Conservation (phyloP, 1,140 invertebrate species). For the Lineus longissimus region DNA sequence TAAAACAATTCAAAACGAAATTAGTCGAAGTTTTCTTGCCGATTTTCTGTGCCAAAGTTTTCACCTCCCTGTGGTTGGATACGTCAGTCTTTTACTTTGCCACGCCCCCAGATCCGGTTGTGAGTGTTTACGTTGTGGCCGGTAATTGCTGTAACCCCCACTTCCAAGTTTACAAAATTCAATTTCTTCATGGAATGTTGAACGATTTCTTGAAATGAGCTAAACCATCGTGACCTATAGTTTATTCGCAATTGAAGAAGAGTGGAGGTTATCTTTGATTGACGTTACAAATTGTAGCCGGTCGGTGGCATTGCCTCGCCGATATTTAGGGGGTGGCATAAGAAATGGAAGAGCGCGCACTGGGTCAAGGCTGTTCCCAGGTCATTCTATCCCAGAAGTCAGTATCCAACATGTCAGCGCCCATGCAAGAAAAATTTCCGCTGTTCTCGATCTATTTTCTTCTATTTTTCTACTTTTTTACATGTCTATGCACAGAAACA, state of each 20-base stretch:
- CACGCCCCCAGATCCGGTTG: too few relatives aligned
- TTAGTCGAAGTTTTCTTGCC: too few relatives aligned
- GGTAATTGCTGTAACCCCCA: too few relatives aligned
- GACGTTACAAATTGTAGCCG: not conserved
- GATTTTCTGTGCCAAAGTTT: too few relatives aligned
- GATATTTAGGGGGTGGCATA: not conserved
- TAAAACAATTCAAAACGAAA: not conserved
- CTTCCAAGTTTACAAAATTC: too few relatives aligned
- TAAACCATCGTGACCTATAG: too few relatives aligned
- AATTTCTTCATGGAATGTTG: too few relatives aligned
- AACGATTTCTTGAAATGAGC: too few relatives aligned
- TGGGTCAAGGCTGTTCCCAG: not conserved
- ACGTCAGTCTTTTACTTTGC: too few relatives aligned
- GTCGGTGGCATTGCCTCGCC: not conserved
- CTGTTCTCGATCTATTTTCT: not conserved
- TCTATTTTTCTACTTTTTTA: not conserved
- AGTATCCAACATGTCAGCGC: conserved; percentile 21
- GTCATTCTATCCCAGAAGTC: conserved; percentile 24
- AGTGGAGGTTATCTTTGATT: not conserved
- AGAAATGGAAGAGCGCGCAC: not conserved
- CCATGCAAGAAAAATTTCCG: conserved; percentile 8
- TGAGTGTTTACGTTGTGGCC: too few relatives aligned
- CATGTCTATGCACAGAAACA: not conserved
- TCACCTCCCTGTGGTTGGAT: too few relatives aligned
- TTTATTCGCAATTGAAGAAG: not conserved